A percentile compares a stretch with the other conserved stretches of the same genome.
Evolutionary conservation across 2,888 invertebrate species (phyloP).

Genomic region (Linyphia triangularis): DNA sequence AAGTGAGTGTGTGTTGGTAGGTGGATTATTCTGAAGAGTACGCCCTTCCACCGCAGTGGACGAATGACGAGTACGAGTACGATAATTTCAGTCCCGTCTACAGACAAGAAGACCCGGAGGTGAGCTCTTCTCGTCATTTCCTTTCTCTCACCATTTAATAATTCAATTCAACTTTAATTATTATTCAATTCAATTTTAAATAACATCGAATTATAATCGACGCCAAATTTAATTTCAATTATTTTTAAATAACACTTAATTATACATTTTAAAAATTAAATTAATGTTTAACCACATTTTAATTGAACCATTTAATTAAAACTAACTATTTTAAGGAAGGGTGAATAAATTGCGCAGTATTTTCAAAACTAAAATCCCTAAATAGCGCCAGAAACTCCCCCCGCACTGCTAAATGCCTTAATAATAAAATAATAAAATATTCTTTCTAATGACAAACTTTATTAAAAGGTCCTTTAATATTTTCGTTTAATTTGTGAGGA

Average conservation of each 20-base stretch:
- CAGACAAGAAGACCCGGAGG: slow-evolving; percentile 29
- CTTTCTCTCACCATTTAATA: no score
- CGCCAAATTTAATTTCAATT: neutral
- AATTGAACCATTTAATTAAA: no score
- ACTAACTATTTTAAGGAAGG: no score
- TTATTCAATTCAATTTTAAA: neutral
- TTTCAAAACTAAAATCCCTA: no score
- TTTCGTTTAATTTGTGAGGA: no score
- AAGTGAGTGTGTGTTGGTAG: neutral
- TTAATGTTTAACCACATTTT: no score
- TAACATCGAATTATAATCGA: neutral
- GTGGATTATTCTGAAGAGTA: slow-evolving; percentile 49
- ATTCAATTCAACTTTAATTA: neutral
- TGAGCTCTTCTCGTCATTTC: neutral
- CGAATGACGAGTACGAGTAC: slow-evolving; percentile 53
- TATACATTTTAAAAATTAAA: neutral
- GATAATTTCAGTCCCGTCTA: slow-evolving; percentile 46
- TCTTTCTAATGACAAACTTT: no score
- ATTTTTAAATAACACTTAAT: neutral
- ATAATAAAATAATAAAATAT: no score
- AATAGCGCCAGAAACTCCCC: no score
- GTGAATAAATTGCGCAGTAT: no score
- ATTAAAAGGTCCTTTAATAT: no score
- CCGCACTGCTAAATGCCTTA: no score
- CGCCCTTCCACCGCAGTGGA: slow-evolving; percentile 57